phyloP scores from a whole-genome alignment of 2,888 invertebrate species.

The Papilio demoleus region DNA sequence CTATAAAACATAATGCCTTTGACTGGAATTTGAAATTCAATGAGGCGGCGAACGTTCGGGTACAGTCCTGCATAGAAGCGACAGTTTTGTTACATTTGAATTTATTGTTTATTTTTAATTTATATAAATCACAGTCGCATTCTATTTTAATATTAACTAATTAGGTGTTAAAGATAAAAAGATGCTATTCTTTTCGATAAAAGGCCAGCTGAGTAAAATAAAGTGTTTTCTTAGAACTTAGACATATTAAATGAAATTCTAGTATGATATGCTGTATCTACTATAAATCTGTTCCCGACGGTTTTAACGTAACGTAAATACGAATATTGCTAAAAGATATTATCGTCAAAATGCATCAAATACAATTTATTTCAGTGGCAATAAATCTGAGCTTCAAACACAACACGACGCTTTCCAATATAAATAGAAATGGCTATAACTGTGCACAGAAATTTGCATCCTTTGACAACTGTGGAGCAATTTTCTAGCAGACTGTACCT shows the following conservation, averaged over 20 bases:
- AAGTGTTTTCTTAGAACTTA: not conserved
- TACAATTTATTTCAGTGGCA: slow-evolving; percentile 8
- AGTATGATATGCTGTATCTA: not conserved
- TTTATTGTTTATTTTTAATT: not conserved
- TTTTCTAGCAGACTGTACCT: slow-evolving; percentile 59
- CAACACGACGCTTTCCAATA: not conserved
- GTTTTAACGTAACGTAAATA: not conserved
- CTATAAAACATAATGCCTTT: slow-evolving; percentile 39
- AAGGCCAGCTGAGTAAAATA: not conserved
- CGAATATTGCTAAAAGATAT: not conserved
- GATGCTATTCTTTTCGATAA: not conserved
- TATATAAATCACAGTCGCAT: not conserved
- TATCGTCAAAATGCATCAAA: not conserved
- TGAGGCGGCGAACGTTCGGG: slow-evolving; percentile 34
- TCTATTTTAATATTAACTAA: not conserved
- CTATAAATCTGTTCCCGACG: not conserved
- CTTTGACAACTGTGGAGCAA: slow-evolving; percentile 51
- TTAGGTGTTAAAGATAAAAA: not conserved
- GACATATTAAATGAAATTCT: not conserved
- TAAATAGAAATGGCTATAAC: slow-evolving; percentile 30
- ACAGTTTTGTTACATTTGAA: not conserved
- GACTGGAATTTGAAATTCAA: slow-evolving; percentile 41
- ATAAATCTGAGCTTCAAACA: slow-evolving; percentile 17
- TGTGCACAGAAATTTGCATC: slow-evolving; percentile 35
- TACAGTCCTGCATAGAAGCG: slow-evolving; percentile 25